These are phyloP conservation scores for Cacoxenus indagator DNA, from an alignment of 2,888 invertebrate genomes.

Conservation along the genomic window DNA sequence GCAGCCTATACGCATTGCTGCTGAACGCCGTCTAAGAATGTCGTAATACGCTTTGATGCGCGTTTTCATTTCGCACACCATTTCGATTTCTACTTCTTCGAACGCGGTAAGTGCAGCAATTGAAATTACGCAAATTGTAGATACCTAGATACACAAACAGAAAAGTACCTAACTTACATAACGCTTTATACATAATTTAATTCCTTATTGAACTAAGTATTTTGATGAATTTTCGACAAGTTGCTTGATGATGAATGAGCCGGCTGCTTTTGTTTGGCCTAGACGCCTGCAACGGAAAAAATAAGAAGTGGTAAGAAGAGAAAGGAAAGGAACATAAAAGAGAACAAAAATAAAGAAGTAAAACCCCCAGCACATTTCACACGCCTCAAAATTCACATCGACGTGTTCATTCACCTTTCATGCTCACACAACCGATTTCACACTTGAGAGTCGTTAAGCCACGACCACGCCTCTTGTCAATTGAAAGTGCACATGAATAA, in stretches of 20 bases:
- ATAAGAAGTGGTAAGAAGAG: no score
- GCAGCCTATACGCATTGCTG: constrained; percentile 7
- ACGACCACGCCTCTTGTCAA: background rate
- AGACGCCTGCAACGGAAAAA: no score
- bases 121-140: constrained; percentile 4
- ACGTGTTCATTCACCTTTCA: constrained; percentile 55
- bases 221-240: constrained; percentile 34
- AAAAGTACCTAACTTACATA: background rate
- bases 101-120: constrained; percentile 46
- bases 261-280: constrained; percentile 20
- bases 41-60: constrained; percentile 52
- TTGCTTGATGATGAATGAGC: constrained; percentile 25
- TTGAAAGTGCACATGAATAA: constrained; percentile 23
- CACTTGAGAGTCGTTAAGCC: background rate
- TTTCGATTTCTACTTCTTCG: constrained; percentile 29
- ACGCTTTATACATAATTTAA: constrained; percentile 49
- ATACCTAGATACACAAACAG: background rate
- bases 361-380: background rate
- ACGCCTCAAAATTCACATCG: constrained; percentile 39
- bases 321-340: no score
- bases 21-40: constrained; percentile 15
- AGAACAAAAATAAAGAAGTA: background rate
- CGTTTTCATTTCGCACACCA: background rate
- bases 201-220: constrained; percentile 35
- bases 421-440: background rate